A percentile compares a stretch with the other conserved stretches of the same genome.
Conservation (phyloP, 2,113 vertebrate genomes). For the Tachysurus fulvidraco region DNA sequence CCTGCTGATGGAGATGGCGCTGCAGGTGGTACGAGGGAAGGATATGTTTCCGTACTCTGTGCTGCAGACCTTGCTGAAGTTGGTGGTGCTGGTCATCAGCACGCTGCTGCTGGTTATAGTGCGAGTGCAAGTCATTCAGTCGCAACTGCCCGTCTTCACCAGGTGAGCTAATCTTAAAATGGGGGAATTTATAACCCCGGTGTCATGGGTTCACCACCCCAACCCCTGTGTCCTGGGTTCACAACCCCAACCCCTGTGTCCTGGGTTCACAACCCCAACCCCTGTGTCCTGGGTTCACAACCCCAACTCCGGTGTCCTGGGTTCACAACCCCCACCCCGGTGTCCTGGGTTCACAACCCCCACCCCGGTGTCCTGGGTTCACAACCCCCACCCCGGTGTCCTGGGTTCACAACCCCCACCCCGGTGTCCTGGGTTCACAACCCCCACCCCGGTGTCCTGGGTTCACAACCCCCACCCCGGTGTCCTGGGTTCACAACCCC, state of each 20-base stretch:
- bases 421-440: too few relatives aligned
- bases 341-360: not conserved
- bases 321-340: not conserved
- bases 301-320: too few relatives aligned
- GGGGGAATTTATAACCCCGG: not conserved
- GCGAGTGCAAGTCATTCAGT: slow-evolving; percentile 96
- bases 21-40: slow-evolving; percentile 87
- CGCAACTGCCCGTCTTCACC: slow-evolving; percentile 96
- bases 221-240: not conserved
- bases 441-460: not conserved
- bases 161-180: slow-evolving; percentile 70
- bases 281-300: not conserved
- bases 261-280: not conserved
- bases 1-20: slow-evolving; percentile 76
- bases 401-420: not conserved
- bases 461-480: not conserved
- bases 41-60: slow-evolving; percentile 86
- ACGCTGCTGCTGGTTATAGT: slow-evolving; percentile 92
- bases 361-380: not conserved
- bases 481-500: not conserved
- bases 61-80: slow-evolving; percentile 90
- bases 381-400: not conserved
- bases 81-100: slow-evolving; percentile 94
- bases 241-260: not conserved
- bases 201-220: too few relatives aligned